Evolutionary conservation across 1,140 invertebrate genomes (phyloP).

Genomic region (Zelostemma sp.): DNA sequence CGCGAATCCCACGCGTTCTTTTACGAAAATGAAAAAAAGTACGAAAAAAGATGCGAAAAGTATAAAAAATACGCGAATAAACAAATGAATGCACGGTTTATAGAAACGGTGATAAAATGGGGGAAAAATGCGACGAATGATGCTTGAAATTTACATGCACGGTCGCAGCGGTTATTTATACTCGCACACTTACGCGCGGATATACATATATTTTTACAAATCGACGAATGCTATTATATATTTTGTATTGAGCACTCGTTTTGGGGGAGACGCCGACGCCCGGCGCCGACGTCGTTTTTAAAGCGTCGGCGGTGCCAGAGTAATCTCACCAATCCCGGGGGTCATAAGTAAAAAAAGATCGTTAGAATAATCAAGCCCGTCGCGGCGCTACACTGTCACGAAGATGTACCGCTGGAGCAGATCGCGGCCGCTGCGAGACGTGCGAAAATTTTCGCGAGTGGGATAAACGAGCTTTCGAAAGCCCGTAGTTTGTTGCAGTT

Average conservation of each 20-base stretch:
- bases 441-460: constrained; percentile 15
- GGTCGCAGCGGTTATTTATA: constrained; percentile 1
- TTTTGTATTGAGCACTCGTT: constrained; percentile 68
- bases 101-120: no score
- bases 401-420: constrained; percentile 52
- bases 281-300: constrained; percentile 66
- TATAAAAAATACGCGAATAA: constrained; percentile 37
- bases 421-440: constrained; percentile 34
- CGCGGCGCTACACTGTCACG: constrained; percentile 28
- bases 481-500: constrained; percentile 19
- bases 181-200: constrained; percentile 11
- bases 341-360: constrained; percentile 63
- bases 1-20: not conserved
- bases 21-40: not conserved
- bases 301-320: constrained; percentile 62
- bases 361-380: constrained; percentile 61
- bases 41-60: not conserved
- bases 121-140: no score
- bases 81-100: no score
- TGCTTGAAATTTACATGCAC: constrained; percentile 9
- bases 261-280: constrained; percentile 65
- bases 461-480: no score
- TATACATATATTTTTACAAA: constrained; percentile 59
- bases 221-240: constrained; percentile 70
- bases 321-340: constrained; percentile 65